These are phyloP conservation scores for Albula goreensis DNA, from an alignment of 2,113 vertebrate species.

Conservation along the genomic window DNA sequence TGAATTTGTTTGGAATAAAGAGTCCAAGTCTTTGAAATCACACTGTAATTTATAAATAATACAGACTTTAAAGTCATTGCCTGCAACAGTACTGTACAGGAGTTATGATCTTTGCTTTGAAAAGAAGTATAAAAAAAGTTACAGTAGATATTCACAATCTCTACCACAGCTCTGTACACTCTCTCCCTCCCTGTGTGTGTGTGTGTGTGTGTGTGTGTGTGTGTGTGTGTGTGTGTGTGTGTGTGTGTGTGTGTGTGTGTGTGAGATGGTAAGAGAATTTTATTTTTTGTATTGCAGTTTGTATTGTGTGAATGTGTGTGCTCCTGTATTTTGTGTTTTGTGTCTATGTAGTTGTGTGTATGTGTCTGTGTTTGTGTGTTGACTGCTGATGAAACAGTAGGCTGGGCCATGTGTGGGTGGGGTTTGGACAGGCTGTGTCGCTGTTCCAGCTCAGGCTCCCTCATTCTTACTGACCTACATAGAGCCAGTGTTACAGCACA, in stretches of 20 bases:
- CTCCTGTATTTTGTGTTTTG: no score
- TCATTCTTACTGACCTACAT: background rate
- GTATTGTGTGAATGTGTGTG: background rate
- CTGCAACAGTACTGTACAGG: background rate
- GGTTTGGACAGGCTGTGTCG: background rate
- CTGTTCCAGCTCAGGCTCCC: background rate
- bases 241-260: background rate
- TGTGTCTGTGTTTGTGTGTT: background rate
- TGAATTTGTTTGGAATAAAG: conserved; percentile 52
- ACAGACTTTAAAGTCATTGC: background rate
- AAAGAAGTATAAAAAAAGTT: background rate
- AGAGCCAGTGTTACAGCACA: background rate
- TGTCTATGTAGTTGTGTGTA: background rate
- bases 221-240: background rate
- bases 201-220: background rate
- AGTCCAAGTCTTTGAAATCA: conserved; percentile 25
- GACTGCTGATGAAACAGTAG: no score
- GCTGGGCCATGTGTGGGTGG: background rate
- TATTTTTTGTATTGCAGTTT: no score
- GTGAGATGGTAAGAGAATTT: no score
- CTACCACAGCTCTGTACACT: background rate
- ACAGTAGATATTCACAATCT: background rate
- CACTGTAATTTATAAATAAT: conserved; percentile 44
- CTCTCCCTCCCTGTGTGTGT: background rate
- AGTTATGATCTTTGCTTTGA: background rate